Percentiles rank a stretch among this genome's conserved stretches.
Evolutionary conservation across 2,888 invertebrate species (phyloP).

Genomic region (Troglohyphantes excavatus): DNA sequence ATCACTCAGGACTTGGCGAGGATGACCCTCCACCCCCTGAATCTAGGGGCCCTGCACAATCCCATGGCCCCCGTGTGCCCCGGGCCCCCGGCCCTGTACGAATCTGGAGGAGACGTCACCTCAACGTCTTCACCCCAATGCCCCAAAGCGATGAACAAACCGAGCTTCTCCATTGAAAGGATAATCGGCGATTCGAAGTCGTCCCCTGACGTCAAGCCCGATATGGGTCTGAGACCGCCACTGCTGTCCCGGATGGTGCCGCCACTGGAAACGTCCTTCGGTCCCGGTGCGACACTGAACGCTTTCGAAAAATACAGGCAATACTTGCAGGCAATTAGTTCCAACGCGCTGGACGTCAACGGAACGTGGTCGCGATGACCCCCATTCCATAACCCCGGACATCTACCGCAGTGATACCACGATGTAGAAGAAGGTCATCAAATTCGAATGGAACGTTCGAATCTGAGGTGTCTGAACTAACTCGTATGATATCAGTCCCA

Average conservation of each 20-base stretch:
- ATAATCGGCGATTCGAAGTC: slow-evolving; percentile 70
- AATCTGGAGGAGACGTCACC: slow-evolving; percentile 37
- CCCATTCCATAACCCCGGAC: not conserved
- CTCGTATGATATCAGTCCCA: not conserved
- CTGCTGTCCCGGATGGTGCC: slow-evolving; percentile 52
- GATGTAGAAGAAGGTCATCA: slow-evolving; percentile 14
- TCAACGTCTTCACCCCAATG: slow-evolving; percentile 35
- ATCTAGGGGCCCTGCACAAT: slow-evolving; percentile 49
- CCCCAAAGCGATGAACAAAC: slow-evolving; percentile 51
- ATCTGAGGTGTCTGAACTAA: not conserved
- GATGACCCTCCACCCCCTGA: slow-evolving; percentile 67
- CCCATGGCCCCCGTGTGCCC: slow-evolving; percentile 41
- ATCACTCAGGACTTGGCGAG: slow-evolving; percentile 86
- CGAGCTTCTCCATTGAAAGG: slow-evolving; percentile 78
- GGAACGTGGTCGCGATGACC: slow-evolving; percentile 77
- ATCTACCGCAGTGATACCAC: slow-evolving; percentile 48
- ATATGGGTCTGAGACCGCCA: slow-evolving; percentile 49
- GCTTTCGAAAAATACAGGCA: slow-evolving; percentile 75
- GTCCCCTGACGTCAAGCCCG: slow-evolving; percentile 64
- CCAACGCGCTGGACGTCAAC: slow-evolving; percentile 47
- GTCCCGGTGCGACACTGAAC: slow-evolving; percentile 45
- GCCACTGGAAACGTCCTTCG: slow-evolving; percentile 48
- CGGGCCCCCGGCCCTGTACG: slow-evolving; percentile 54
- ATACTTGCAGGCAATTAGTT: slow-evolving; percentile 70
- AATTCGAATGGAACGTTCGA: not conserved